Percentiles rank a stretch among this genome's conserved stretches.
Evolutionary conservation across 2,888 invertebrate genomes (phyloP).

Genomic region (Chrysomela aeneicollis): DNA sequence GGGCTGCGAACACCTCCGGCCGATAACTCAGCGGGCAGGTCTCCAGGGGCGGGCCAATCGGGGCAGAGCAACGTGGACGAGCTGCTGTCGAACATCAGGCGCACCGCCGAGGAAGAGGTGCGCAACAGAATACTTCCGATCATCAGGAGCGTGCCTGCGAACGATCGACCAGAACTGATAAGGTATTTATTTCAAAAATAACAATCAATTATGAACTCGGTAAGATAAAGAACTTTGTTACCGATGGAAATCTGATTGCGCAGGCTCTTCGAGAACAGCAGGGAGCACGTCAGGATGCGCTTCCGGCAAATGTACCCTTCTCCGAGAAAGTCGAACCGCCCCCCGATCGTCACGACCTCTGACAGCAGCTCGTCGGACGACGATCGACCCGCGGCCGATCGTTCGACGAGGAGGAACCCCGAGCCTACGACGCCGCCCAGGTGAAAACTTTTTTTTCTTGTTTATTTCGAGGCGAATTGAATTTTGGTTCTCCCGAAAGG

Average conservation of each 20-base stretch:
- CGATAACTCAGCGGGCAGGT: neutral
- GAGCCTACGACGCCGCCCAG: slow-evolving; percentile 5
- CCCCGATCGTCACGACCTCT: slow-evolving; percentile 50
- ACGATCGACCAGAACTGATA: slow-evolving; percentile 50
- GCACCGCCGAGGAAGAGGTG: slow-evolving; percentile 50
- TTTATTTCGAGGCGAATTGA: no score
- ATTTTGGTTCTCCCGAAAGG: no score
- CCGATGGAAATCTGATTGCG: no score
- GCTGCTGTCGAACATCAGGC: slow-evolving; percentile 45
- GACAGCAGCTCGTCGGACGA: slow-evolving; percentile 53
- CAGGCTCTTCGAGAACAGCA: slow-evolving; percentile 47
- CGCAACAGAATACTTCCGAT: slow-evolving; percentile 51
- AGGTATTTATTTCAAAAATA: no score
- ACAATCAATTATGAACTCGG: no score
- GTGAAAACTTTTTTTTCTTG: neutral
- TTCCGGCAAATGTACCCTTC: slow-evolving; percentile 50
- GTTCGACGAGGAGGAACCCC: slow-evolving; percentile 15
- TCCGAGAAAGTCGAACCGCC: slow-evolving; percentile 45
- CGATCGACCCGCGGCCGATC: slow-evolving; percentile 25
- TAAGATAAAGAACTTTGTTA: no score
- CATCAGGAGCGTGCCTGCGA: slow-evolving; percentile 49
- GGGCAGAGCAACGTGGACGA: slow-evolving; percentile 41
- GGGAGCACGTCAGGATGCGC: slow-evolving; percentile 47
- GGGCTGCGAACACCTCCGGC: neutral
- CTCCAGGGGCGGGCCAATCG: neutral